These are phyloP conservation scores for Sminthopsis crassicaudata DNA, from an alignment of 2,113 vertebrate genomes.

Conservation along the genomic window DNA sequence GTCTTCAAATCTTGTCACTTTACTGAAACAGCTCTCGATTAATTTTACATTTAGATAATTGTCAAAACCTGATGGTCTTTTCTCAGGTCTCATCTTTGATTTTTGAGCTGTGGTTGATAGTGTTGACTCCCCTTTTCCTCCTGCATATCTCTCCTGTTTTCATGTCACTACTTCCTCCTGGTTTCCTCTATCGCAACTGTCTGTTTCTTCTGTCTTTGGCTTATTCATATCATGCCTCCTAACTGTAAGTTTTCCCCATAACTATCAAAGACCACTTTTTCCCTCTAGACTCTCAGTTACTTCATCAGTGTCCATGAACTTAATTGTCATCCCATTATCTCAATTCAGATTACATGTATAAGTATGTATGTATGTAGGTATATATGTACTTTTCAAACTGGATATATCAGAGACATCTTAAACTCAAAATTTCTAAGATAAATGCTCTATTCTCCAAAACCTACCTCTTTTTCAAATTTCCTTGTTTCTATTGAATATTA, in stretches of 20 bases:
- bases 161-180: neutral
- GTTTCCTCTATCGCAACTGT: neutral
- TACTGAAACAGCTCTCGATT: too few relatives aligned
- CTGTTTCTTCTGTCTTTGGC: neutral
- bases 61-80: neutral
- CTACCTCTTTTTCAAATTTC: neutral
- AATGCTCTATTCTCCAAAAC: neutral
- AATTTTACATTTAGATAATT: too few relatives aligned
- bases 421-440: neutral
- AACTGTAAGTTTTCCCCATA: neutral
- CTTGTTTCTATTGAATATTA: neutral
- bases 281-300: neutral
- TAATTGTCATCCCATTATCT: neutral
- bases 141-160: neutral
- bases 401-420: neutral
- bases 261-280: neutral
- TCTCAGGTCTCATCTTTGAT: neutral
- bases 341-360: neutral
- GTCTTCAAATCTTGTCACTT: neutral
- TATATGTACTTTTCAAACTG: neutral
- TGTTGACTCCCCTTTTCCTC: neutral
- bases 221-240: neutral
- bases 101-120: neutral
- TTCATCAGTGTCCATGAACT: neutral
- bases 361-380: neutral